These are phyloP conservation scores for Aldabrachelys gigantea DNA, from an alignment of 2,113 vertebrate species.

Conservation along the genomic window DNA sequence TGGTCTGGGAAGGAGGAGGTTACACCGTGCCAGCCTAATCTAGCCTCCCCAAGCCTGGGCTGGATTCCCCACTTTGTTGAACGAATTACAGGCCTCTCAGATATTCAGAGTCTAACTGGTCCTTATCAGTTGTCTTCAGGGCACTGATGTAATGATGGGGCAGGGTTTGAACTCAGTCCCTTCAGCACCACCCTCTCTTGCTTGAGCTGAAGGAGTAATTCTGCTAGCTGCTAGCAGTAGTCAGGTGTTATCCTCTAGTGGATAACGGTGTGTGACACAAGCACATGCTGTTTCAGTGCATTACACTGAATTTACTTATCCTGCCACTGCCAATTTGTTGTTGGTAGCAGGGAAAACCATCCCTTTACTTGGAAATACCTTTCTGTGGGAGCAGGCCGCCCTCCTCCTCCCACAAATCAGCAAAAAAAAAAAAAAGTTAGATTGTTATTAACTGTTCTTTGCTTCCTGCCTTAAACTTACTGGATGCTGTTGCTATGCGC, in stretches of 20 bases:
- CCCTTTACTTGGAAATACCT: constrained; percentile 67
- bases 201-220: neutral
- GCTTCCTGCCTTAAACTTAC: constrained; percentile 3
- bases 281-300: constrained; percentile 34
- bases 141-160: neutral
- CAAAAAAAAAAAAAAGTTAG: neutral
- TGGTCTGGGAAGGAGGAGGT: neutral
- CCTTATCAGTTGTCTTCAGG: neutral
- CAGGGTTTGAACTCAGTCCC: accelerated
- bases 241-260: constrained; percentile 24
- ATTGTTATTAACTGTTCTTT: neutral
- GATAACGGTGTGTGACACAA: neutral
- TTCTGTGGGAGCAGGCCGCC: constrained; percentile 65
- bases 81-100: neutral
- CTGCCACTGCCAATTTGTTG: constrained; percentile 54
- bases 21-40: neutral
- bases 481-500: constrained; percentile 38
- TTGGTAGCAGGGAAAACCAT: constrained; percentile 46
- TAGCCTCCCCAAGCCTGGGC: neutral
- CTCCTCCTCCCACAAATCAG: constrained; percentile 32
- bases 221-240: constrained; percentile 13
- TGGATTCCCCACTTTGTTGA: neutral
- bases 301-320: constrained; percentile 62
- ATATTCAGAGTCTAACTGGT: neutral
- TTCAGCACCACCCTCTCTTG: neutral